Base-by-base conservation (phyloP, 1,140 invertebrate genomes). In the Leptinotarsa defecta region DNA sequence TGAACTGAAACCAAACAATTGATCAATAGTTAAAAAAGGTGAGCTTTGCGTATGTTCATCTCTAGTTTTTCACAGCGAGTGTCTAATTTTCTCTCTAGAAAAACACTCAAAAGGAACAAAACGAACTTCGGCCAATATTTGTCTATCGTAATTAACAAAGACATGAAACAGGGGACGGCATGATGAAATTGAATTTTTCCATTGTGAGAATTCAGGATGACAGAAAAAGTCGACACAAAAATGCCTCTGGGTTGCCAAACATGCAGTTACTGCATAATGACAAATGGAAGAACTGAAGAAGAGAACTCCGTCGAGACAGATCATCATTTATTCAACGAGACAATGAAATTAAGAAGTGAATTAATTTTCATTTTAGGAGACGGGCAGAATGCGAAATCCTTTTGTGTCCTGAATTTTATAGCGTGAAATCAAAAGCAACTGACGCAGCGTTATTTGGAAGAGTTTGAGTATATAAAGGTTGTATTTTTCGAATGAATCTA, bases 201-300 rank as follows among this genome's bases (percentile, higher is more conserved):
- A 17, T 57, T 19, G 15, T 15, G n/a, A 57, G 17, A 19, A 19
- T 15, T 19, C 17, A 17, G 17, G 52, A 15, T 57, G 52, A n/a
- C 52, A 57, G 17, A 15, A 19, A 19, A 17, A 57, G 52, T 57
- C 17, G 4, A 19, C 17, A 57, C 17, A n/a, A 57, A 19, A 57
- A 57, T 57, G 52, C 52, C n/a, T 57, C 52, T 17, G 13, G 52
- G 52, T 57, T 57, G 17, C 15, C 52, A 57, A 57, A 57, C 52
- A 57, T 57, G 52, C 52, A 57, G 52, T 57, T 17, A 57, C 13
- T 57, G 52, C 52, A 57, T 57, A 57, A 57, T 57, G 52, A 57
- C 52, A 57, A 57, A 57, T 57, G 52, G 52, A 57, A 57, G 52
- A 57, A 19, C 52, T n/a, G 52, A 57, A 57, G 52, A 57, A 57